Evolutionary conservation across 2,797 vertebrate genomes (phyloP), one percentile per base, ranked within the genome.

Genomic region (Tenualosa thibaudeaui): DNA sequence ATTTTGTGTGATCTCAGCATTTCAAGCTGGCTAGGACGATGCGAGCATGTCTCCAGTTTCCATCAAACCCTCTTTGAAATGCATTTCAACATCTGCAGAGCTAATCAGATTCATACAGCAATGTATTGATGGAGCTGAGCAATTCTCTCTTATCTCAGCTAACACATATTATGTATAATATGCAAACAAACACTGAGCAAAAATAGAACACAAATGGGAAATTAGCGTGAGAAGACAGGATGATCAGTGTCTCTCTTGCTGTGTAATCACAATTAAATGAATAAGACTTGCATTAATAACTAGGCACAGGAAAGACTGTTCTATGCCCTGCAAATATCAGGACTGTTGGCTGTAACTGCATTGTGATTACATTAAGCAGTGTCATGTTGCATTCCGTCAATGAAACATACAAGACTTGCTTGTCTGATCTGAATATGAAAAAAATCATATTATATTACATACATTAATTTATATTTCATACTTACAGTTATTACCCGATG

Each of bases 1-100:
- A 85, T 87, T 82, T 85, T 81, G 6, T 81, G 6, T 83, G 43
- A 46, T 82, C 82, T 75, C 26, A 81, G 37, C 71, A 78, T 46
- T 46, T 78, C 71, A 43, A 46, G 71, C 71, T 46, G 40, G 5
- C 43, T 78, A 40, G 71, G 19, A 24, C 24, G 7, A 40, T 78
- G 71, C 8, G 40, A 46, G 71, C 40, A 7, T 40, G 37, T 43
- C 71, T 78, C 71, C 71, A 0, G 37, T 19, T 75, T 46, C 71
- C 37, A 46, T 78, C 71, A 22, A 43, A 19, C 6, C 15, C 40
- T 43, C 40, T 78, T 78, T 78, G 17, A 78, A 78, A 78, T 78
- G 19, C 15, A 15, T 43, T 46, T 78, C 17, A 40, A 46, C 17
- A 78, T 78, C 37, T 43, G 12, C 71, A 7, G 5, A 78, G 71